phyloP scores from a whole-genome alignment of 2,113 vertebrate genomes.

The Silurus meridionalis region DNA sequence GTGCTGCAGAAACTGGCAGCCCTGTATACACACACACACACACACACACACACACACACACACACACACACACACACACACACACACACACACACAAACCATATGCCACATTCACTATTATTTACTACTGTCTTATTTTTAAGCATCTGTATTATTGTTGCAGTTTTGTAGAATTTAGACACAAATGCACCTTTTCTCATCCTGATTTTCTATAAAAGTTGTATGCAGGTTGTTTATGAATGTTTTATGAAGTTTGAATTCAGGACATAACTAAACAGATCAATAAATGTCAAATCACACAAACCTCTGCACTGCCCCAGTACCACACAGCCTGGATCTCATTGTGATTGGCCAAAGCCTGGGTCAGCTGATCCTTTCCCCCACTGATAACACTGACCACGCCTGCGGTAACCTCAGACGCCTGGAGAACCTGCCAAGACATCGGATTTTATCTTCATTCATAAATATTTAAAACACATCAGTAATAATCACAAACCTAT shows the following conservation, averaged over 20 bases:
- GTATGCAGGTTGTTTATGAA: not conserved
- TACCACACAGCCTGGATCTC: constrained; percentile 88
- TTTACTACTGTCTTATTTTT: not conserved
- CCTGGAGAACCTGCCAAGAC: constrained; percentile 74
- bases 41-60: not conserved
- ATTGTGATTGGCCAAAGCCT: constrained; percentile 82
- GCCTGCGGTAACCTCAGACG: constrained; percentile 78
- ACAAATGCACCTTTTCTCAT: not conserved
- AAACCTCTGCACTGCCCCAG: constrained; percentile 83
- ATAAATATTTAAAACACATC: not conserved
- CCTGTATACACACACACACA: constrained; percentile 64
- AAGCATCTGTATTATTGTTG: not conserved
- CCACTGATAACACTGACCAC: constrained; percentile 83
- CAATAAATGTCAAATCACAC: not conserved
- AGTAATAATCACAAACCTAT: not conserved
- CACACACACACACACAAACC: too few species aligned
- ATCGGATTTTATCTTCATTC: not conserved
- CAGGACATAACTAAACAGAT: not conserved
- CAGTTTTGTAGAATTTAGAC: not conserved
- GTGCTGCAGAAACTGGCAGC: constrained; percentile 82
- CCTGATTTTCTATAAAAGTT: not conserved
- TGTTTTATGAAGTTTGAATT: not conserved
- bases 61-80: not conserved
- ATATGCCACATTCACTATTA: not conserved
- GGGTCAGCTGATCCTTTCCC: constrained; percentile 77